Percentiles rank a stretch among this genome's conserved stretches.
phyloP scores from a whole-genome alignment of 2,113 vertebrate genomes.

The Micronycteris hirsuta region DNA sequence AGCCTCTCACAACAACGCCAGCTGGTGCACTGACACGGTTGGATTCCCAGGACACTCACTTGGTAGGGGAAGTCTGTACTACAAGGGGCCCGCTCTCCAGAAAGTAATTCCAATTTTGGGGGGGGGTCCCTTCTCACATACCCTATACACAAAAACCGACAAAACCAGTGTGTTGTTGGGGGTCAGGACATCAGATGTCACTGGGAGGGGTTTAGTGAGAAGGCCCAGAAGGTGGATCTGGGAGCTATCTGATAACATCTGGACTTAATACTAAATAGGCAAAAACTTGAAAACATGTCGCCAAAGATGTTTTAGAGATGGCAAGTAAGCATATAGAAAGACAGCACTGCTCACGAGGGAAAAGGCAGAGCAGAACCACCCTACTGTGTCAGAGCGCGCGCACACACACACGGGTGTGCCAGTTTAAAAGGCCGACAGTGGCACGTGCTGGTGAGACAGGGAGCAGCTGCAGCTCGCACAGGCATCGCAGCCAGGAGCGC shows the following conservation, averaged over 20 bases:
- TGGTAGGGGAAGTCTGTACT: too few relatives aligned
- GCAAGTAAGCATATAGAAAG: background rate
- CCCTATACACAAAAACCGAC: background rate
- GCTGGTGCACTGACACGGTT: too few relatives aligned
- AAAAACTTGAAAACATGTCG: background rate
- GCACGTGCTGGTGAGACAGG: too few relatives aligned
- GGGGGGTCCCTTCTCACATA: too few relatives aligned
- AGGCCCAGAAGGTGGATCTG: background rate
- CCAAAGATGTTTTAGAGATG: background rate
- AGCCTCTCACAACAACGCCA: too few relatives aligned
- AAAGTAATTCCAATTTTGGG: too few relatives aligned
- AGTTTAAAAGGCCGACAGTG: background rate
- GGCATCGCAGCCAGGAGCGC: background rate
- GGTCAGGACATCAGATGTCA: background rate
- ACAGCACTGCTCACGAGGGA: background rate
- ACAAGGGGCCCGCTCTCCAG: too few relatives aligned
- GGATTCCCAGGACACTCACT: too few relatives aligned
- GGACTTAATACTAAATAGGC: background rate
- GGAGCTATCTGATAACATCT: background rate
- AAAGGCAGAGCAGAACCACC: constrained; percentile 16
- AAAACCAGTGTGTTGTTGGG: background rate
- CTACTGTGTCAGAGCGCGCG: background rate
- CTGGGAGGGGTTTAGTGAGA: background rate
- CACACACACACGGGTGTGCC: background rate
- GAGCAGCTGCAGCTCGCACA: too few relatives aligned